phyloP scores from a whole-genome alignment of 2,797 vertebrate species.

The Etheostoma perlongum region DNA sequence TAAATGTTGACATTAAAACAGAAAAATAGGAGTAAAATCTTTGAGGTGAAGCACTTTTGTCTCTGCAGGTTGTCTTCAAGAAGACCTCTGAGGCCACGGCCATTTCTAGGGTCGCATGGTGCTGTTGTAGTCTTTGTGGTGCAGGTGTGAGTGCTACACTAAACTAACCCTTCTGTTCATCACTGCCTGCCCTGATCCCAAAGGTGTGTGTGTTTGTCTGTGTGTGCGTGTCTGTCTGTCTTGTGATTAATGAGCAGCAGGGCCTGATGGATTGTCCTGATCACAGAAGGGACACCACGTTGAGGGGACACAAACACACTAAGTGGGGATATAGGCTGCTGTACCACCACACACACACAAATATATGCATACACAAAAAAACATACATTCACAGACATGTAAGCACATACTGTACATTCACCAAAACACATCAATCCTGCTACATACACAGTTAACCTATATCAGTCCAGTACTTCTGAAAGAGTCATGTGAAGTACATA shows the following conservation, averaged over 20 bases:
- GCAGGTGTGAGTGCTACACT: slow-evolving; percentile 77
- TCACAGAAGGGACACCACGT: slow-evolving; percentile 90
- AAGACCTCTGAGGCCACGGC: slow-evolving; percentile 33
- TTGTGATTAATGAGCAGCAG: slow-evolving; percentile 85
- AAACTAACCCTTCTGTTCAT: slow-evolving; percentile 81
- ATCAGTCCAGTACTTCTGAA: slow-evolving; percentile 65
- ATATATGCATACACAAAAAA: slow-evolving; percentile 15
- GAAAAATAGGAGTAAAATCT: background rate
- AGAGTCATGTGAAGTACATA: slow-evolving; percentile 49
- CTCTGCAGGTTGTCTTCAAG: slow-evolving; percentile 1
- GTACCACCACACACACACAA: slow-evolving; percentile 24
- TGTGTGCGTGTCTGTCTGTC: slow-evolving; percentile 48
- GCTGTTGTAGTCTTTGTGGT: slow-evolving; percentile 50
- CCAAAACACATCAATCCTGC: slow-evolving; percentile 3
- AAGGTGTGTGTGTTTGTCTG: slow-evolving; percentile 55
- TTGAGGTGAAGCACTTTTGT: slow-evolving; percentile 3
- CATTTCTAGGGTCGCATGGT: background rate
- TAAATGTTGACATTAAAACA: background rate
- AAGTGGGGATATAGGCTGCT: slow-evolving; percentile 76
- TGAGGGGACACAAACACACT: slow-evolving; percentile 86
- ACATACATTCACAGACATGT: slow-evolving; percentile 9
- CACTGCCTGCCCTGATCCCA: slow-evolving; percentile 76
- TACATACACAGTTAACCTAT: slow-evolving; percentile 43
- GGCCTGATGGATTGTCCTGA: slow-evolving; percentile 91
- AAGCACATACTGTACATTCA: slow-evolving; percentile 19